phyloP scores from a whole-genome alignment of 2,113 vertebrate genomes.

The Solea senegalensis region DNA sequence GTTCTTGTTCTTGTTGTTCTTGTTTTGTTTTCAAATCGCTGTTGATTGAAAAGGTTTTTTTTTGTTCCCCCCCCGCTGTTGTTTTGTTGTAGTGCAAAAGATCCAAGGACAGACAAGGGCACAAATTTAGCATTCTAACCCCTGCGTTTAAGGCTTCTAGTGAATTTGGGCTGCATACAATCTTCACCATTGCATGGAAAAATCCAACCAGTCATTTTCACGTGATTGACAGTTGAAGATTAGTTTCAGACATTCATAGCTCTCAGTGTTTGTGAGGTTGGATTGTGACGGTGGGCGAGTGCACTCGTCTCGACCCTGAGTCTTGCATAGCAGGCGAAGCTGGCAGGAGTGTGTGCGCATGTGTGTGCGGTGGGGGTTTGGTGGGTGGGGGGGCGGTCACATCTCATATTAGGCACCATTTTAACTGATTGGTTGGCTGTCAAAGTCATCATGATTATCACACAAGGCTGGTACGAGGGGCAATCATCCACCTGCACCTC shows the following conservation, averaged over 20 bases:
- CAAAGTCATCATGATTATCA: constrained; percentile 78
- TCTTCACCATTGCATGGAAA: constrained; percentile 67
- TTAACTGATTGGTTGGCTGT: constrained; percentile 78
- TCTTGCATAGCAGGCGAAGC: constrained; percentile 84
- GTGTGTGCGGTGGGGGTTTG: constrained; percentile 4
- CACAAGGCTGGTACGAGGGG: constrained; percentile 63
- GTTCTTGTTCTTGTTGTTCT: constrained; percentile 31
- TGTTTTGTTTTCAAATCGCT: constrained; percentile 52
- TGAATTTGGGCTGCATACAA: constrained; percentile 82
- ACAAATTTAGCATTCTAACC: constrained; percentile 66
- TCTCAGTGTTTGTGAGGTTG: constrained; percentile 63
- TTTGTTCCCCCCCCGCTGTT: constrained; percentile 1
- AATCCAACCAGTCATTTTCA: constrained; percentile 64
- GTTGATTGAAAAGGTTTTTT: constrained; percentile 59
- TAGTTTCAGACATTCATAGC: constrained; percentile 75
- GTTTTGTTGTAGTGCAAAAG: constrained; percentile 71
- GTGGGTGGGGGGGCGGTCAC: constrained; percentile 36
- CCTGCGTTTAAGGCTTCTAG: constrained; percentile 81
- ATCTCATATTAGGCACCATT: constrained; percentile 76
- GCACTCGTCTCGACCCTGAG: constrained; percentile 64
- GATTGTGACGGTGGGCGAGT: constrained; percentile 55
- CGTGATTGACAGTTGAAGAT: constrained; percentile 69
- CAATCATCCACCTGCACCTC: constrained; percentile 35
- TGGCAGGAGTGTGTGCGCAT: constrained; percentile 62
- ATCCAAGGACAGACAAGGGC: constrained; percentile 78